A percentile compares a stretch with the other conserved stretches of the same genome.
phyloP scores from a whole-genome alignment of 2,797 vertebrate genomes.

The Acestrorhynchus altus region DNA sequence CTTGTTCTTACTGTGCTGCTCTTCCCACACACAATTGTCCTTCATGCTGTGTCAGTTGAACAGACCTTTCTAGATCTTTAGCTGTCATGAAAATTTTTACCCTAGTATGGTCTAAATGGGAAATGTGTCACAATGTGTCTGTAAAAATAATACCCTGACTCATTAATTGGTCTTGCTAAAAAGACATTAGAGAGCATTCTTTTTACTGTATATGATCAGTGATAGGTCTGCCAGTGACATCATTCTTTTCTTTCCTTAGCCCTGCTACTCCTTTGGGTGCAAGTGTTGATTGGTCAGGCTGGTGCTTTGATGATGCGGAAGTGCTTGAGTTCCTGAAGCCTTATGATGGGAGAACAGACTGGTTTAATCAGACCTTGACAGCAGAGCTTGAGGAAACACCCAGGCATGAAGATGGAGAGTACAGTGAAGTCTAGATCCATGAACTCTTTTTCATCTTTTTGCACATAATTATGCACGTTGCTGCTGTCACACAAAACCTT shows the following conservation, averaged over 20 bases:
- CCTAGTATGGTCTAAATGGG: neutral
- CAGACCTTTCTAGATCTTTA: neutral
- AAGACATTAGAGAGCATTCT: too few species aligned
- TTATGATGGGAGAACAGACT: slow-evolving; percentile 42
- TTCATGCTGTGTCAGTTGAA: slow-evolving; percentile 11
- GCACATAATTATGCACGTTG: neutral
- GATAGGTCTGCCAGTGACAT: neutral
- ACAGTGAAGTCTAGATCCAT: slow-evolving; percentile 73
- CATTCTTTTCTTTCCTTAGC: slow-evolving; percentile 53
- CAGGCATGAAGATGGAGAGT: slow-evolving; percentile 67
- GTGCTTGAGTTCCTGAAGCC: slow-evolving; percentile 65
- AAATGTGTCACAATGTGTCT: neutral
- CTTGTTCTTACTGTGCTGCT: slow-evolving; percentile 39
- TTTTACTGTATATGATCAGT: neutral
- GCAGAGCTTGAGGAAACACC: slow-evolving; percentile 16
- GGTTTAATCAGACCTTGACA: slow-evolving; percentile 53
- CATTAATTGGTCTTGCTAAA: too few species aligned
- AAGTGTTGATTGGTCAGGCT: slow-evolving; percentile 79
- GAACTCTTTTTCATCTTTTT: neutral
- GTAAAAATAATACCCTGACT: too few species aligned
- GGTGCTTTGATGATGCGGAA: slow-evolving; percentile 77
- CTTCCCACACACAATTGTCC: slow-evolving; percentile 47
- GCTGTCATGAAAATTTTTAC: neutral
- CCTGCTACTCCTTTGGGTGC: slow-evolving; percentile 57
- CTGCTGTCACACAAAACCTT: too few species aligned